Conservation (phyloP, 2,113 vertebrate genomes). For the Lagopus muta region DNA sequence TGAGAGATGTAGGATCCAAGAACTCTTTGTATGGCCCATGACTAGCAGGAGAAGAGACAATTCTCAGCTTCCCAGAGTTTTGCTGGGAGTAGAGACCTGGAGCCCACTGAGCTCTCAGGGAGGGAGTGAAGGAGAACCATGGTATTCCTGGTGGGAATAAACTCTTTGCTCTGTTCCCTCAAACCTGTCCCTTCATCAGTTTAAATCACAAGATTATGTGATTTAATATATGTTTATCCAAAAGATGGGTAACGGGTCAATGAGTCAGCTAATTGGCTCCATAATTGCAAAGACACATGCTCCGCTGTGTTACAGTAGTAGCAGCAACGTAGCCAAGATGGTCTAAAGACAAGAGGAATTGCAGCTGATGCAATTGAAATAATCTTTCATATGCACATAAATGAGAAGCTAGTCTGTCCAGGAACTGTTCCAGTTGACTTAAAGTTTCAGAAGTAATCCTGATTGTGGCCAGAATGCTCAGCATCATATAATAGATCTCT, state of each 20-base stretch:
- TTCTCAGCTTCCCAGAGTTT: neutral
- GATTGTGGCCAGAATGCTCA: conserved; percentile 21
- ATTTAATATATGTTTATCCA: neutral
- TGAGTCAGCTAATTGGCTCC: conserved; percentile 43
- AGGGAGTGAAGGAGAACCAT: neutral
- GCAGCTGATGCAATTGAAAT: conserved; percentile 38
- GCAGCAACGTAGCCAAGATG: neutral
- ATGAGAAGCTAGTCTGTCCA: conserved; percentile 14
- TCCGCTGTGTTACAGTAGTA: neutral
- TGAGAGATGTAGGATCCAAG: neutral
- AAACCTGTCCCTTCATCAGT: neutral
- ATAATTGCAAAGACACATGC: conserved; percentile 1
- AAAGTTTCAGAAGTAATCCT: conserved; percentile 43
- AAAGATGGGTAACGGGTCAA: neutral
- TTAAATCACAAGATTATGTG: neutral
- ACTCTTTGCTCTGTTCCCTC: neutral
- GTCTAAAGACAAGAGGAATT: neutral
- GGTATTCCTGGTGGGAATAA: neutral
- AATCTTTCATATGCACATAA: conserved; percentile 19
- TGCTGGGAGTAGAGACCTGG: neutral
- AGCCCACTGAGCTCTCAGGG: neutral
- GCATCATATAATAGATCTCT: conserved; percentile 20
- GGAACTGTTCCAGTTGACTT: conserved; percentile 38
- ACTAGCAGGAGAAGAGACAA: neutral
- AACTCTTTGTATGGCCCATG: neutral